Evolutionary conservation across 2,888 invertebrate genomes (phyloP).

Genomic region (Leptopterna dolabrata): DNA sequence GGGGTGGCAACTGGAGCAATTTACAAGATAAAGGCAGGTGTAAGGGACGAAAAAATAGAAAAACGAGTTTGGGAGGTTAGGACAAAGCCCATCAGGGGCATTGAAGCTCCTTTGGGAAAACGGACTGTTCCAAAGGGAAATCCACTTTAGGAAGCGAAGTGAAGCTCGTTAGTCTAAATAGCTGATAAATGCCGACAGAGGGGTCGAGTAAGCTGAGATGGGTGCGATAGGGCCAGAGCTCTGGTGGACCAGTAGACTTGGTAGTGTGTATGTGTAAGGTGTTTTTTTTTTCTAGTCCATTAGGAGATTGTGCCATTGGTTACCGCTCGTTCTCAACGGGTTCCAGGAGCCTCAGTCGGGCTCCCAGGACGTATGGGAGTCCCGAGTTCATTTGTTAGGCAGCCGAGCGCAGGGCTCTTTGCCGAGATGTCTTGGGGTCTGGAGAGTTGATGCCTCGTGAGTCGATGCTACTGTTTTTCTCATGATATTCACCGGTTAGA

Average conservation of each 20-base stretch:
- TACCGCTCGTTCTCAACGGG: not conserved
- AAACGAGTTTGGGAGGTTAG: not conserved
- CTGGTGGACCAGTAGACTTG: not conserved
- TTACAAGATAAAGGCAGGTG: not conserved
- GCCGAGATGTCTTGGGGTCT: not conserved
- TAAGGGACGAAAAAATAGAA: not conserved
- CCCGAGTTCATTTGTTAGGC: not conserved
- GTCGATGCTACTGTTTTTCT: not conserved
- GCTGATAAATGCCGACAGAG: not conserved
- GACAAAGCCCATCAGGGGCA: not conserved
- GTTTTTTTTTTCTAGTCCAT: not conserved
- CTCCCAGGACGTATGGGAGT: not conserved
- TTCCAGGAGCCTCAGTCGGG: not conserved
- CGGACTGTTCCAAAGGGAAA: not conserved
- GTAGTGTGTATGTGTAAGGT: not conserved
- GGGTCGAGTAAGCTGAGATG: not conserved
- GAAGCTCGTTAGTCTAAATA: slow-evolving; percentile 7
- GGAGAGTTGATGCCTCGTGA: not conserved
- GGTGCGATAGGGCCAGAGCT: not conserved
- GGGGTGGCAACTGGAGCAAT: not conserved
- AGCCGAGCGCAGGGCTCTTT: not conserved
- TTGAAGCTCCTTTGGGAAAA: not conserved
- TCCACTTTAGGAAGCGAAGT: not conserved
- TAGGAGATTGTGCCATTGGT: slow-evolving; percentile 7
- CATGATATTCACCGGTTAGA: too few relatives aligned